A percentile compares a stretch with the other conserved stretches of the same genome.
Conservation (phyloP, 2,113 vertebrate species). For the Podarcis muralis region DNA sequence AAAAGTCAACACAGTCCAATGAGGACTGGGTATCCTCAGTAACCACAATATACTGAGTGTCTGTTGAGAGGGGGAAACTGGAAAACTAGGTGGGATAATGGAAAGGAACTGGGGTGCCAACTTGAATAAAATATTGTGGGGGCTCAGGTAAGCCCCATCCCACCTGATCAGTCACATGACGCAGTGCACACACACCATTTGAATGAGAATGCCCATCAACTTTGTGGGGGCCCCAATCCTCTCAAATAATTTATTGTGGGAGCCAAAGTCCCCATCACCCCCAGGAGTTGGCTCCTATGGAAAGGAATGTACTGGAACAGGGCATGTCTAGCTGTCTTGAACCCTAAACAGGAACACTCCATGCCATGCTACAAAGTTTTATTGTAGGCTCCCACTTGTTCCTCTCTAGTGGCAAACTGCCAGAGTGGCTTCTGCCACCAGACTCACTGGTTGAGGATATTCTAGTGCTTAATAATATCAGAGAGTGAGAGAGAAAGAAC, state of each 20-base stretch:
- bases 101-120: no score
- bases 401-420: no score
- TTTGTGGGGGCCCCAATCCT: no score
- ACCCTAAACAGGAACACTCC: neutral
- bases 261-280: no score
- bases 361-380: neutral
- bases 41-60: neutral
- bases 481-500: neutral
- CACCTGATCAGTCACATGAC: no score
- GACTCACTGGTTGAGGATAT: neutral
- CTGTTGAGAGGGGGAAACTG: neutral
- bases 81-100: no score
- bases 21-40: neutral
- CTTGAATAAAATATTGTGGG: no score
- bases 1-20: neutral
- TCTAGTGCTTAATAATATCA: neutral
- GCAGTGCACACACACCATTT: no score
- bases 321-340: neutral
- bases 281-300: neutral
- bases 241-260: no score
- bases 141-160: no score
- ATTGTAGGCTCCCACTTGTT: neutral
- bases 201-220: no score
- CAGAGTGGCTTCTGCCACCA: neutral
- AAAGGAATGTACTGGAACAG: neutral